These are phyloP conservation scores for Embidobia sp. DNA, from an alignment of 2,888 invertebrate species.

Conservation along the genomic window DNA sequence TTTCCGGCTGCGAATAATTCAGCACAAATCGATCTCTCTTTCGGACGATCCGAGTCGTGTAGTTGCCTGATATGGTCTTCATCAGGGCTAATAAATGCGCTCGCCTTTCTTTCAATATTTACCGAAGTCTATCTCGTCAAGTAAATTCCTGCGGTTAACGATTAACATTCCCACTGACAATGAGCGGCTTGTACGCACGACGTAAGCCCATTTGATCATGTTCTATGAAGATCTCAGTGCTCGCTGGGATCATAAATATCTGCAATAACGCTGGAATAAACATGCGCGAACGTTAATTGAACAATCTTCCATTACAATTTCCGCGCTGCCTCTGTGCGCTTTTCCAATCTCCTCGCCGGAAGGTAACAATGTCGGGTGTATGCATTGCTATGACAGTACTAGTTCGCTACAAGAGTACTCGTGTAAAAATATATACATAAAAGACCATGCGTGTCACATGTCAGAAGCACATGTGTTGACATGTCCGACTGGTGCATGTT, in stretches of 20 bases:
- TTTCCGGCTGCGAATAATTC: conserved; percentile 44
- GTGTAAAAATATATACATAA: no score
- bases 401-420: no score
- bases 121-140: conserved; percentile 57
- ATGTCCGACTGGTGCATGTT: no score
- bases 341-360: conserved; percentile 7
- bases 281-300: conserved; percentile 50
- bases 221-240: conserved; percentile 63
- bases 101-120: conserved; percentile 63
- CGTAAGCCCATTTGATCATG: conserved; percentile 56
- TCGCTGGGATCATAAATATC: conserved; percentile 61
- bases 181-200: conserved; percentile 52
- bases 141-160: conserved; percentile 64
- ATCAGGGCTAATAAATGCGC: conserved; percentile 64
- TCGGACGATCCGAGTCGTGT: conserved; percentile 49
- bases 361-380: conserved; percentile 1
- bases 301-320: conserved; percentile 49
- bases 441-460: no score
- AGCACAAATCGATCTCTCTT: conserved; percentile 44
- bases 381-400: no score
- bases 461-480: no score
- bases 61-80: conserved; percentile 61
- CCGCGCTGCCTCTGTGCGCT: conserved; percentile 5
- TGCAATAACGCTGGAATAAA: conserved; percentile 55
- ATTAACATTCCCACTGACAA: conserved; percentile 66